phyloP scores from a whole-genome alignment of 2,888 invertebrate genomes.

The Nemotelus pantherinus region DNA sequence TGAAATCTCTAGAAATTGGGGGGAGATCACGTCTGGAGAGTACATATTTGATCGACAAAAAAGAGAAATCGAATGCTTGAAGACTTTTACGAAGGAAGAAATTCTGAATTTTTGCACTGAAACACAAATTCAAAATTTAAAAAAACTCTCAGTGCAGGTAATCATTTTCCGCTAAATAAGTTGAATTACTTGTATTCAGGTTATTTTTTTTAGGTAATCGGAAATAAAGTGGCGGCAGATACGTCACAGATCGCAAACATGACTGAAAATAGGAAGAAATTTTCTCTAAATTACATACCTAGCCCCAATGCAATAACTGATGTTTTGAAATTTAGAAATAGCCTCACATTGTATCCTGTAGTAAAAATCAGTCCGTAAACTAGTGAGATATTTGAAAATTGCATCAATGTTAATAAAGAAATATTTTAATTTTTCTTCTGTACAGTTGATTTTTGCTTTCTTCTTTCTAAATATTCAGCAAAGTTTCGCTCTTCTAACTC shows the following conservation, averaged over 20 bases:
- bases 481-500: constrained; percentile 62
- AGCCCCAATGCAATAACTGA: constrained; percentile 47
- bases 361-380: constrained; percentile 51
- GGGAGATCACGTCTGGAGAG: constrained; percentile 76
- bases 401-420: too few species aligned
- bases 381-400: too few species aligned
- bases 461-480: constrained; percentile 59
- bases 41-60: constrained; percentile 81
- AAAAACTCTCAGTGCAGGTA: constrained; percentile 63
- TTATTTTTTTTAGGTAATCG: constrained; percentile 37
- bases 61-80: constrained; percentile 69
- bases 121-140: constrained; percentile 59
- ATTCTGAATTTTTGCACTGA: constrained; percentile 59
- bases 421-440: too few species aligned
- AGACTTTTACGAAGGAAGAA: constrained; percentile 57
- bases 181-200: constrained; percentile 40
- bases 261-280: constrained; percentile 49
- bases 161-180: constrained; percentile 54
- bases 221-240: constrained; percentile 29
- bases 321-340: constrained; percentile 59
- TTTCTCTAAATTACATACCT: constrained; percentile 49
- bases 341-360: constrained; percentile 59
- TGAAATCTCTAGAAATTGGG: constrained; percentile 82
- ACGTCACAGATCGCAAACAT: constrained; percentile 4
- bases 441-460: constrained; percentile 55